A percentile compares a stretch with the other conserved stretches of the same genome.
Evolutionary conservation across 2,888 invertebrate species (phyloP).

Genomic region (Rapana venosa): DNA sequence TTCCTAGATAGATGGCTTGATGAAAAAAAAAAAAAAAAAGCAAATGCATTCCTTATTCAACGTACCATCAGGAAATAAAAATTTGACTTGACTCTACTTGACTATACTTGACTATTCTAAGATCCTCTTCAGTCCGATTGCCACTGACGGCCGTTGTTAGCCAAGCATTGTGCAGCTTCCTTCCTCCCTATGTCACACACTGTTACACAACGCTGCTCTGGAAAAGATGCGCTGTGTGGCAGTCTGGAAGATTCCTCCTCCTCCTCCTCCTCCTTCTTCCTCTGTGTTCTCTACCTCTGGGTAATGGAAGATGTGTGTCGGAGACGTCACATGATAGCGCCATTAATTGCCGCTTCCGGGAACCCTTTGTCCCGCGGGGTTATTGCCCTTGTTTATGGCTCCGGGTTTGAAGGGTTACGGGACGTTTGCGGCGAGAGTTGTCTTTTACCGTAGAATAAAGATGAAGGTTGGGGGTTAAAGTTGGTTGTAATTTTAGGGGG

Average conservation of each 20-base stretch:
- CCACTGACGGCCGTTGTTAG: neutral
- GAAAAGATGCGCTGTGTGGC: neutral
- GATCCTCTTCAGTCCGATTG: neutral
- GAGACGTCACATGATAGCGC: constrained; percentile 31
- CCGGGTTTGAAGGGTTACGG: neutral
- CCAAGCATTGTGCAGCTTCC: neutral
- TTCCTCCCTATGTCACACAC: neutral
- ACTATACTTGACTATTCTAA: too few relatives aligned
- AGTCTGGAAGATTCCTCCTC: neutral
- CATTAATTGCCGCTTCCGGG: constrained; percentile 28
- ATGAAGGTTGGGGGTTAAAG: too few relatives aligned
- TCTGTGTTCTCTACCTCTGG: neutral
- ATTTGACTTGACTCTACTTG: too few relatives aligned
- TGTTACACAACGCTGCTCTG: neutral
- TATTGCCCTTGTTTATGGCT: constrained; percentile 27
- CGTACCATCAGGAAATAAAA: too few relatives aligned
- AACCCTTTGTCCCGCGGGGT: neutral
- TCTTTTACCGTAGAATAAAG: neutral
- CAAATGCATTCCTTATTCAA: too few relatives aligned
- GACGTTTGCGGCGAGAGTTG: neutral
- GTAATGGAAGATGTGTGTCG: constrained; percentile 35
- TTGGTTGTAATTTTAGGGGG: neutral
- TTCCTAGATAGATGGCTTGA: too few relatives aligned
- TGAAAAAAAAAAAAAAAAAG: too few relatives aligned
- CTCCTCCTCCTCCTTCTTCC: too few relatives aligned